Percentiles rank a stretch among this genome's conserved stretches.
These are phyloP conservation scores for Oceanodroma leucorhoa DNA, from an alignment of 2,797 vertebrate genomes.

Conservation along the genomic window DNA sequence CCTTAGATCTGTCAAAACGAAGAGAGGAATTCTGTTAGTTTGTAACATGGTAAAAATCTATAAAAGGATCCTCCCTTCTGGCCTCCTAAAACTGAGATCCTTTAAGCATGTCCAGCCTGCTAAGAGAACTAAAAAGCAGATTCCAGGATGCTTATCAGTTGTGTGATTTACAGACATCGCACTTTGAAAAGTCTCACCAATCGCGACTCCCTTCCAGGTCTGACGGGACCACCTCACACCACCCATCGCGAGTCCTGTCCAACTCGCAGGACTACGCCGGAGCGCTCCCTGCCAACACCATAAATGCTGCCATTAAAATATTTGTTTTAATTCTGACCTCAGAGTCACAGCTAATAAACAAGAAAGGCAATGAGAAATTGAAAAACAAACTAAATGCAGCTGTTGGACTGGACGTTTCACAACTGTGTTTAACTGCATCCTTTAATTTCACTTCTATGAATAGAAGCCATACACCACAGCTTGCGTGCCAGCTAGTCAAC, in stretches of 20 bases:
- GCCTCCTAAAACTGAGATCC: background rate
- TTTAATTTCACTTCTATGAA: constrained; percentile 81
- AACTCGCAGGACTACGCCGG: background rate
- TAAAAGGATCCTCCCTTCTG: background rate
- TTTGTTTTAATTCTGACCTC: constrained; percentile 83
- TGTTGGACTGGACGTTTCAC: constrained; percentile 81
- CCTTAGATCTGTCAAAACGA: background rate
- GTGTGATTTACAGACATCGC: constrained; percentile 46
- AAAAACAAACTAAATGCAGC: constrained; percentile 85
- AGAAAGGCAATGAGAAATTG: constrained; percentile 80
- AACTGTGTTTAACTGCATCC: constrained; percentile 79
- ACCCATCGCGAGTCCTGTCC: constrained; percentile 47
- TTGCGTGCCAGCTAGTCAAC: constrained; percentile 40
- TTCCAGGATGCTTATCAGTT: constrained; percentile 46
- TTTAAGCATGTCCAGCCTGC: background rate
- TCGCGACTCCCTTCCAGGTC: background rate
- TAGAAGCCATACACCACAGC: constrained; percentile 70
- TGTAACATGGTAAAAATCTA: background rate
- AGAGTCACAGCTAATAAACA: constrained; percentile 86
- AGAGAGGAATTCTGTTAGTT: background rate
- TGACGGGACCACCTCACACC: constrained; percentile 22
- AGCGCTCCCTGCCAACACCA: constrained; percentile 60
- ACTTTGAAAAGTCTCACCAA: background rate
- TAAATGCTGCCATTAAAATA: constrained; percentile 82
- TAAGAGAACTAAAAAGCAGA: constrained; percentile 10